A percentile compares a stretch with the other conserved stretches of the same genome.
These are phyloP conservation scores for Gryllus bimaculatus DNA, from an alignment of 1,140 invertebrate genomes.

Conservation along the genomic window DNA sequence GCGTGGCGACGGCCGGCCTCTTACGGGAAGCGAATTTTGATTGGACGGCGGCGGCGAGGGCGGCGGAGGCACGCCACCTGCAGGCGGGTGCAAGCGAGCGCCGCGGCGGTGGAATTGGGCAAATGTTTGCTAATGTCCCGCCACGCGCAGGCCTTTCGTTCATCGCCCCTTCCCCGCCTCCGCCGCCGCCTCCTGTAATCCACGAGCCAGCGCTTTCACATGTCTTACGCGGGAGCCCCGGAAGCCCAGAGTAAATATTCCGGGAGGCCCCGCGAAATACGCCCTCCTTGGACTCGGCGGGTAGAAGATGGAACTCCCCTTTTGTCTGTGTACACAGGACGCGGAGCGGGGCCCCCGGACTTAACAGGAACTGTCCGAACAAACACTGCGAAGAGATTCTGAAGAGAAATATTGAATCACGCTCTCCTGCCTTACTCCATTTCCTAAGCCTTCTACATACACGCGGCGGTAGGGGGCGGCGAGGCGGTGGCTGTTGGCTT, in stretches of 20 bases:
- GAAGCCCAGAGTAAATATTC: not conserved
- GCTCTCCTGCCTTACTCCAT: not conserved
- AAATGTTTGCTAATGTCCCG: too few relatives aligned
- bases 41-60: too few relatives aligned
- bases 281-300: not conserved
- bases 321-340: not conserved
- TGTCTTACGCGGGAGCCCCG: not conserved
- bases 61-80: too few relatives aligned
- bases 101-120: too few relatives aligned
- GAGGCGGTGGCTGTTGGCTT: not conserved
- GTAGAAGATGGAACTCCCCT: too few relatives aligned
- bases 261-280: not conserved
- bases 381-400: not conserved
- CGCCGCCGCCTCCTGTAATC: too few relatives aligned
- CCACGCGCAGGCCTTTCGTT: too few relatives aligned
- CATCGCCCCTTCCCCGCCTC: too few relatives aligned
- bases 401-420: constrained; percentile 5
- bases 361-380: not conserved
- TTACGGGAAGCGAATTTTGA: too few relatives aligned
- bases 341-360: not conserved
- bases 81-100: too few relatives aligned
- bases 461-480: not conserved
- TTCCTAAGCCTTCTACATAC: not conserved
- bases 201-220: not conserved
- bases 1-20: too few relatives aligned